Percentiles rank a stretch among this genome's conserved stretches.
These are phyloP conservation scores for Eudorcas thomsonii DNA, from an alignment of 2,113 vertebrate species.

Conservation along the genomic window DNA sequence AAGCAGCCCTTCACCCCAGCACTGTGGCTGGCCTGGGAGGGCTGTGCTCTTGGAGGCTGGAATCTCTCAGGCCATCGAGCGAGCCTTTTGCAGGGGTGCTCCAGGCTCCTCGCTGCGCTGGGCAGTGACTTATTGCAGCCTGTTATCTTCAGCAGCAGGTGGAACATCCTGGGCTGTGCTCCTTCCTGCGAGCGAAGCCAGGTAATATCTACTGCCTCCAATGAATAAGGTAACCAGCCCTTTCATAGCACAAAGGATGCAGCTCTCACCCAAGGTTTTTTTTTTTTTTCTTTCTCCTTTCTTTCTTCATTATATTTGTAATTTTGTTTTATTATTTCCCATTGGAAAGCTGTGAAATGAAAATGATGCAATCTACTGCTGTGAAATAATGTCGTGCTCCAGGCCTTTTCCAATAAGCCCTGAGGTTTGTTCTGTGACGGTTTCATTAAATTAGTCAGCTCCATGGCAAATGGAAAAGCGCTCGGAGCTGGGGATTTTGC, in stretches of 20 bases:
- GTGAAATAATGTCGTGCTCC: conserved; percentile 73
- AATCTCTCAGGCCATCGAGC: not conserved
- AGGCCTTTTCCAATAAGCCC: conserved; percentile 73
- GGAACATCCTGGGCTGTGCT: not conserved
- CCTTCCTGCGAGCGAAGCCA: conserved; percentile 7
- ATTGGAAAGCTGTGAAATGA: conserved; percentile 59
- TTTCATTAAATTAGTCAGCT: conserved; percentile 75
- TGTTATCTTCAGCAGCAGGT: conserved; percentile 56
- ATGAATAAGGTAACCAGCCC: conserved; percentile 50
- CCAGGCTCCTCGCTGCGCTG: not conserved
- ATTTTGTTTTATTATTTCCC: conserved; percentile 77
- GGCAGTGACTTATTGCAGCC: conserved; percentile 43
- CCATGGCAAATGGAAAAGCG: conserved; percentile 67
- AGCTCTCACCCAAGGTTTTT: conserved; percentile 6
- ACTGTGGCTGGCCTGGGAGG: accelerated
- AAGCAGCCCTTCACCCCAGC: not conserved
- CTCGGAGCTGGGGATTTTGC: conserved; percentile 39
- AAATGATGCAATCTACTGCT: conserved; percentile 76
- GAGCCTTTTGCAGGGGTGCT: not conserved
- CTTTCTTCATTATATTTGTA: conserved; percentile 73
- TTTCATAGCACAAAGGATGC: not conserved
- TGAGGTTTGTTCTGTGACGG: conserved; percentile 69
- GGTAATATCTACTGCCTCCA: conserved; percentile 49
- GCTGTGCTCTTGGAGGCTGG: not conserved
- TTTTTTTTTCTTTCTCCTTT: not conserved